A percentile compares a stretch with the other conserved stretches of the same genome.
These are phyloP conservation scores for Brachystomella parvula DNA, from an alignment of 1,140 invertebrate genomes.

Conservation along the genomic window DNA sequence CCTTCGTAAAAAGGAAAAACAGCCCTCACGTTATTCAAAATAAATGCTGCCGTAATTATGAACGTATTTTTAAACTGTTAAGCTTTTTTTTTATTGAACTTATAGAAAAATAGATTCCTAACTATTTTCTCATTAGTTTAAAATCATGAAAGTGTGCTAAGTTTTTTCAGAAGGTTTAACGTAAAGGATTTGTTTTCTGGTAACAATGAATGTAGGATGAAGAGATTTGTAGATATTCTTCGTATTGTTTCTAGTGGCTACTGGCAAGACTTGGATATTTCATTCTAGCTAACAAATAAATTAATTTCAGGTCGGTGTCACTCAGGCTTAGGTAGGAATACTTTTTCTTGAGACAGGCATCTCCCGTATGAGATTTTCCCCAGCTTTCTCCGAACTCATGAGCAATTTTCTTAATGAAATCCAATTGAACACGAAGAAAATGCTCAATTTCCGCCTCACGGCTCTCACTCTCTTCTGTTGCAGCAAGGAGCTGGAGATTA, in stretches of 20 bases:
- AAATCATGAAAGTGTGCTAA: too few relatives aligned
- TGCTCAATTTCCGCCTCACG: slow-evolving; percentile 21
- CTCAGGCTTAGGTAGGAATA: slow-evolving; percentile 13
- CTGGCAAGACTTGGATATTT: slow-evolving; percentile 5
- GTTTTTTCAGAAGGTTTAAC: too few relatives aligned
- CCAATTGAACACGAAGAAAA: slow-evolving; percentile 18
- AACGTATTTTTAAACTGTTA: too few relatives aligned
- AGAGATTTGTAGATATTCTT: not conserved
- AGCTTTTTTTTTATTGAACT: too few relatives aligned
- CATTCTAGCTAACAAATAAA: slow-evolving; percentile 17
- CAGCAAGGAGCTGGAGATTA: slow-evolving; percentile 10
- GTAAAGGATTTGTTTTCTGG: too few relatives aligned
- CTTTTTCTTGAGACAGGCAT: slow-evolving; percentile 11
- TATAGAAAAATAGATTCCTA: too few relatives aligned
- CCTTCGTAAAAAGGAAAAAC: too few relatives aligned
- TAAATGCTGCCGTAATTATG: too few relatives aligned
- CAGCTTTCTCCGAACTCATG: slow-evolving; percentile 18
- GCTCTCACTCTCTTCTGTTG: not conserved
- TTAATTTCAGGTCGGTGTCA: slow-evolving; percentile 15
- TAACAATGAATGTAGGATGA: not conserved
- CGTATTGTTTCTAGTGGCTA: not conserved
- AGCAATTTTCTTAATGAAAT: slow-evolving; percentile 22
- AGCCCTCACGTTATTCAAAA: too few relatives aligned
- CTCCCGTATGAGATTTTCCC: not conserved
- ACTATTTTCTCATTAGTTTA: too few relatives aligned